A percentile compares a stretch with the other conserved stretches of the same genome.
phyloP scores from a whole-genome alignment of 2,113 vertebrate genomes.

The Peromyscus leucopus region DNA sequence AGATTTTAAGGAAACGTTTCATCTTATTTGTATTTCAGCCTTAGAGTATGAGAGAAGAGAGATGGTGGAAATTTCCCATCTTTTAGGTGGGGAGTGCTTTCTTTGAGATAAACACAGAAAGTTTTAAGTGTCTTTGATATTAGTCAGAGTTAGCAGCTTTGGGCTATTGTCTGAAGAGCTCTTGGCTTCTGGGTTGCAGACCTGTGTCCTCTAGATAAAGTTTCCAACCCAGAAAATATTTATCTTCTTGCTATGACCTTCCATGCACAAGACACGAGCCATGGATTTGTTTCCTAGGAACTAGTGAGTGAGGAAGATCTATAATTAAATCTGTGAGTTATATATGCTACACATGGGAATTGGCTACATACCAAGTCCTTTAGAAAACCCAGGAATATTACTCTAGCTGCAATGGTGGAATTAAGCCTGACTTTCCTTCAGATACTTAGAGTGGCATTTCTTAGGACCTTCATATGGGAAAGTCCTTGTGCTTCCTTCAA shows the following conservation, averaged over 20 bases:
- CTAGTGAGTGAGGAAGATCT: slow-evolving; percentile 89
- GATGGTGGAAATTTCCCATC: neutral
- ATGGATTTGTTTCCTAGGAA: slow-evolving; percentile 90
- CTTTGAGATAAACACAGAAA: slow-evolving; percentile 77
- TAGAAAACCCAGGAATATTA: slow-evolving; percentile 80
- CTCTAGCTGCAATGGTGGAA: slow-evolving; percentile 61
- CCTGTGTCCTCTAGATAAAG: slow-evolving; percentile 90
- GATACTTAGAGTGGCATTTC: neutral
- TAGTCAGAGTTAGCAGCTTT: slow-evolving; percentile 65
- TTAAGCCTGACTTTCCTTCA: slow-evolving; percentile 60
- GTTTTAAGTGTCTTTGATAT: slow-evolving; percentile 70
- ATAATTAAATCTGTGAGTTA: slow-evolving; percentile 91
- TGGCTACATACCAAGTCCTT: slow-evolving; percentile 84
- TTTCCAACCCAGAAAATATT: slow-evolving; percentile 86
- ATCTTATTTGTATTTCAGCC: slow-evolving; percentile 56
- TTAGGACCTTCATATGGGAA: neutral
- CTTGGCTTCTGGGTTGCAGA: slow-evolving; percentile 80
- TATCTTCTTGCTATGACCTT: slow-evolving; percentile 88
- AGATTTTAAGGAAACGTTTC: slow-evolving; percentile 28
- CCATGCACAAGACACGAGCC: slow-evolving; percentile 85
- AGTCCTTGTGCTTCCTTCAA: neutral
- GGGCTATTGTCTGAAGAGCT: slow-evolving; percentile 74
- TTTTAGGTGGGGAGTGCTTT: slow-evolving; percentile 64
- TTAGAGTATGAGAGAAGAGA: slow-evolving; percentile 32
- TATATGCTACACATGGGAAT: slow-evolving; percentile 85